Base-by-base conservation (phyloP, 1,140 invertebrate species). In the Theocolax elegans region DNA sequence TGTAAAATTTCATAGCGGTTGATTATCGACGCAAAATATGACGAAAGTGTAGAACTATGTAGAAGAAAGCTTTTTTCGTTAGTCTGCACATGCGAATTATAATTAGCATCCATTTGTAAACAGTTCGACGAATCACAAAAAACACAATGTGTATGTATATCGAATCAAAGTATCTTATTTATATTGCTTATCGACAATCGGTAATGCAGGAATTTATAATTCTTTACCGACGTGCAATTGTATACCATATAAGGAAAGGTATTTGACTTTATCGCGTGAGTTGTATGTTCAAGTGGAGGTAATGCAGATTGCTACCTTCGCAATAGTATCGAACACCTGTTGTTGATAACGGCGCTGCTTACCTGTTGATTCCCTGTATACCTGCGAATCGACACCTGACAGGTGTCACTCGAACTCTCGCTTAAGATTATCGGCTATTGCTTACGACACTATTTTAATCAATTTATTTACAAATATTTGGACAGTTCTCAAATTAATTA, bases 201-300 rank as follows among this genome's bases (percentile, higher is more conserved):
- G 51, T 74, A 74, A 72, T 65, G 38, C 49, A 72, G 67, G 42
- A 2, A 44, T 19, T 67, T 10, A 6, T 1, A 12, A 4, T 31
- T 6, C 3, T 3, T n/a, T 31, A 15, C 35, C 8, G 4, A 7
- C 7, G n/a, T 17, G 31, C 15, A 49, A 23, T 19, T 44, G 49
- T 40, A 66, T 66, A 66, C 64, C 49, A 64, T 64, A 64, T 49
- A 72, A 49, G 71, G 58, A 63, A 25, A 17, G n/a, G 19, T 2
- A 35, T 56, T 67, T 58, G 6, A n/a, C 15, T 23, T 53, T 72
- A 72, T 51, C 66, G 53, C 46, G 54, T 2, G 40, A 72, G 71
- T 3, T 42, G n/a, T 15, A 21, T n/a, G n/a, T n/a, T 42, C 29
- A 53, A 15, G 53, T 13, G 29, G 19, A 27, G 65, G 44, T 63